phyloP scores from a whole-genome alignment of 2,113 vertebrate genomes.

The Podilymbus podiceps region DNA sequence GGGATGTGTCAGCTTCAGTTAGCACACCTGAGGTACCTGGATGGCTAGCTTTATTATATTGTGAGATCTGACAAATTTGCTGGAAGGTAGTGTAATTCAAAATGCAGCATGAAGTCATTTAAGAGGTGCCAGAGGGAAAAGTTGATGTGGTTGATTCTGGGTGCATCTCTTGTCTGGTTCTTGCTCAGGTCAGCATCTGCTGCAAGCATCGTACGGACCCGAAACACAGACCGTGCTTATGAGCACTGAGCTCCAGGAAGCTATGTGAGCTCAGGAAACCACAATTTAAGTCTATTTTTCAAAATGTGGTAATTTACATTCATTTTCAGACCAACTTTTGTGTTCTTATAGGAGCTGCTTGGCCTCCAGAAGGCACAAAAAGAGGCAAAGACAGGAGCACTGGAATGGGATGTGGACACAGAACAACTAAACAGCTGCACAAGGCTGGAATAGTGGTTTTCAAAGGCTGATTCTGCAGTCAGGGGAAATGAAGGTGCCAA shows the following conservation, averaged over 20 bases:
- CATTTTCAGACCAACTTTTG: not conserved
- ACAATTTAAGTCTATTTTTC: not conserved
- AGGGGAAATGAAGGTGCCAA: not conserved
- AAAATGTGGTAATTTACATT: not conserved
- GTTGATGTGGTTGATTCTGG: not conserved
- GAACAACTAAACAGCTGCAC: not conserved
- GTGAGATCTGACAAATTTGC: not conserved
- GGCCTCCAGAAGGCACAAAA: not conserved
- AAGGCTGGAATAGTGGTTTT: not conserved
- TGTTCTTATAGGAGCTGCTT: not conserved
- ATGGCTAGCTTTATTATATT: not conserved
- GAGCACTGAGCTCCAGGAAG: not conserved
- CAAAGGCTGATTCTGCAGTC: not conserved
- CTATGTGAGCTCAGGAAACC: not conserved
- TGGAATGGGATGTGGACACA: not conserved
- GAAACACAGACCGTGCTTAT: not conserved
- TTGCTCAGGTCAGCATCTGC: not conserved
- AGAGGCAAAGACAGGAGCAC: not conserved
- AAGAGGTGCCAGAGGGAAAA: not conserved
- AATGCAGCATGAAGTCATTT: not conserved
- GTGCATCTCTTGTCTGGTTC: not conserved
- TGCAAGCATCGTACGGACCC: not conserved
- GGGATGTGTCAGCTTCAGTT: not conserved
- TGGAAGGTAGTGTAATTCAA: not conserved
- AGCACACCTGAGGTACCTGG: not conserved